Evolutionary conservation across 2,888 invertebrate genomes (phyloP), one percentile per base, ranked within the genome.

Genomic region (Apamea crenata): DNA sequence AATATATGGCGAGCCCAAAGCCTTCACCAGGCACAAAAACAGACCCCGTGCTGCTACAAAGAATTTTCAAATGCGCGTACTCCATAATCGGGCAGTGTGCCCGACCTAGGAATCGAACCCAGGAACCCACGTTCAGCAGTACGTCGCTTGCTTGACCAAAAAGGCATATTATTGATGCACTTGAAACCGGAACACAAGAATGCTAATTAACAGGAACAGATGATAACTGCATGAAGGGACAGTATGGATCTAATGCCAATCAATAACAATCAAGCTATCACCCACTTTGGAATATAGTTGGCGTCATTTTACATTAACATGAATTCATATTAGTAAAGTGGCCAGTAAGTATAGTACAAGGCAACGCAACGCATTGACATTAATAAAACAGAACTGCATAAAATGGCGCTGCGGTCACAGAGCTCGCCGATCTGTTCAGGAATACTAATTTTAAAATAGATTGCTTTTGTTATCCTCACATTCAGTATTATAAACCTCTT

Each of bases 371-470:
- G 29, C 47, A 72, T 25, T 36, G 16, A 67, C 25, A 53, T 65
- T 18, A 65, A 53, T 72, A 36, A 67, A 59, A 61, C 63, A 66
- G 16, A 47, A 67, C 18, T 74, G 21, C 32, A 67, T 44, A 32
- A 61, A n/a, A 53, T 65, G 6, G 25, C 56, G 53, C 50, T 73
- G 72, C 50, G 63, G 50, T 61, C 36, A 47, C 73, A 44, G 29
- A n/a, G 10, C 61, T 7, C 67, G n/a, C 59, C 53, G 75, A 74
- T 68, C 73, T 84, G 77, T 74, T 63, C 74, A 44, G 25, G 61
- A 79, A 82, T 50, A 78, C 68, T 70, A 16, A 63, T 85, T 77
- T 69, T 40, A 82, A 85, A 85, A 85, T 77, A 66, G 8, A 84
- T 81, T 72, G 61, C 81, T 69, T 75, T 75, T 78, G 75, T 67